These are phyloP conservation scores for Epinotia brunnichana DNA, from an alignment of 2,888 invertebrate species.

Conservation along the genomic window DNA sequence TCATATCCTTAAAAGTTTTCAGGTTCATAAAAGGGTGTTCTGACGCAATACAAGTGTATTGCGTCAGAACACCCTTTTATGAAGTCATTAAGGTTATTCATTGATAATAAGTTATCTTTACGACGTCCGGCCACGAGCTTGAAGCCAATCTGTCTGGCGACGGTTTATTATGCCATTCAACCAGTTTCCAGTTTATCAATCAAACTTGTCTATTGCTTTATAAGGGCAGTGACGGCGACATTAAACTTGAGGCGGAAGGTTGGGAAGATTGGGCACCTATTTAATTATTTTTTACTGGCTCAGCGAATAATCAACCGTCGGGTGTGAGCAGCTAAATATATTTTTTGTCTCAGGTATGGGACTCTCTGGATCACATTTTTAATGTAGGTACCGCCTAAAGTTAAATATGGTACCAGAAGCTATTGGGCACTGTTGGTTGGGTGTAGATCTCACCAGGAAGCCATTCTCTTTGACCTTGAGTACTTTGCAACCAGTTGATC, in stretches of 20 bases:
- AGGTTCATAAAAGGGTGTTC: conserved; percentile 18
- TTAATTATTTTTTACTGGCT: neutral
- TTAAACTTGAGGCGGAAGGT: conserved; percentile 23
- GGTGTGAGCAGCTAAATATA: no score
- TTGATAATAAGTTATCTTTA: conserved; percentile 39
- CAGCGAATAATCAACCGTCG: neutral
- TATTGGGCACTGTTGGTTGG: no score
- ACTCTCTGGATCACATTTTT: no score
- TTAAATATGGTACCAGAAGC: no score
- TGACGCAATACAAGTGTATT: conserved; percentile 31
- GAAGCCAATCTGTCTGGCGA: conserved; percentile 39
- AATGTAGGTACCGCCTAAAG: no score
- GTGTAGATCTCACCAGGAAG: no score
- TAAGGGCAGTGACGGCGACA: conserved; percentile 19
- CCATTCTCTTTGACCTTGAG: no score
- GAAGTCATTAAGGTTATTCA: conserved; percentile 37
- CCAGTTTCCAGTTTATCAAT: conserved; percentile 41
- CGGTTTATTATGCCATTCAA: conserved; percentile 27
- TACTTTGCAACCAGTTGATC: no score
- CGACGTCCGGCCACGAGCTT: conserved; percentile 40
- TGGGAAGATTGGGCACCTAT: neutral
- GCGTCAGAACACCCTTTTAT: no score
- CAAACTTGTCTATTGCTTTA: conserved; percentile 29
- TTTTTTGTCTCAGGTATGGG: no score
- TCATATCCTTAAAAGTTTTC: neutral